Conservation (phyloP, 2,797 vertebrate species). For the Yasuhikotakia modesta region DNA sequence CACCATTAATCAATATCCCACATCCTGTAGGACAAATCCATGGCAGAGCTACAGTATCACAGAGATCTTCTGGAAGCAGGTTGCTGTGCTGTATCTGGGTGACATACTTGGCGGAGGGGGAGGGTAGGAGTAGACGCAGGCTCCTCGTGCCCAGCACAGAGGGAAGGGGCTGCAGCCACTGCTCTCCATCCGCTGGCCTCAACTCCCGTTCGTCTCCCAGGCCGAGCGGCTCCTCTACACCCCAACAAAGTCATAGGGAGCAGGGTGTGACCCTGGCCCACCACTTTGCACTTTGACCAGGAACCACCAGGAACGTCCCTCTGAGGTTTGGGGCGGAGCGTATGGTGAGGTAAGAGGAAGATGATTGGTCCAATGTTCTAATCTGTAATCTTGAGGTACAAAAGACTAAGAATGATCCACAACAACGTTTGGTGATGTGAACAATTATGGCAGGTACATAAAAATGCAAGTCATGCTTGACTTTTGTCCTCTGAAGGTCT, state of each 20-base stretch:
- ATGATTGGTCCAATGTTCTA: background rate
- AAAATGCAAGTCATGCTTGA: background rate
- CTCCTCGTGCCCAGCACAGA: conserved; percentile 93
- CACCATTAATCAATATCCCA: conserved; percentile 25
- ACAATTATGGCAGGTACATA: background rate
- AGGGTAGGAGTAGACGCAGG: conserved; percentile 77
- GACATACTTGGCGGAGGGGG: conserved; percentile 76
- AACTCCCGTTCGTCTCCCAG: conserved; percentile 71
- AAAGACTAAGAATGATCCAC: background rate
- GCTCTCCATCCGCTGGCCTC: conserved; percentile 83
- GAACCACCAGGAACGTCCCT: conserved; percentile 3
- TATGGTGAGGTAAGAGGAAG: conserved; percentile 1
- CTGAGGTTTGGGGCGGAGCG: background rate
- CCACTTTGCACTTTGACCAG: conserved; percentile 49
- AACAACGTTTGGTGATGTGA: background rate
- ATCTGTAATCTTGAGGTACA: background rate
- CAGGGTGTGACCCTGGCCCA: conserved; percentile 60
- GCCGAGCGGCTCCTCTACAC: conserved; percentile 75
- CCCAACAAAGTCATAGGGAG: conserved; percentile 73
- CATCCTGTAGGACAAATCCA: conserved; percentile 30
- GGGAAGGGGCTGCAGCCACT: conserved; percentile 90
- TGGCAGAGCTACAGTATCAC: conserved; percentile 1
- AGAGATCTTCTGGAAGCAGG: conserved; percentile 33
- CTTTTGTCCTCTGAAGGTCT: background rate
- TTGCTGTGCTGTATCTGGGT: conserved; percentile 41